Evolutionary conservation across 2,113 vertebrate species (phyloP), one percentile per base, ranked within the genome.

Genomic region (Phaethornis superciliosus): DNA sequence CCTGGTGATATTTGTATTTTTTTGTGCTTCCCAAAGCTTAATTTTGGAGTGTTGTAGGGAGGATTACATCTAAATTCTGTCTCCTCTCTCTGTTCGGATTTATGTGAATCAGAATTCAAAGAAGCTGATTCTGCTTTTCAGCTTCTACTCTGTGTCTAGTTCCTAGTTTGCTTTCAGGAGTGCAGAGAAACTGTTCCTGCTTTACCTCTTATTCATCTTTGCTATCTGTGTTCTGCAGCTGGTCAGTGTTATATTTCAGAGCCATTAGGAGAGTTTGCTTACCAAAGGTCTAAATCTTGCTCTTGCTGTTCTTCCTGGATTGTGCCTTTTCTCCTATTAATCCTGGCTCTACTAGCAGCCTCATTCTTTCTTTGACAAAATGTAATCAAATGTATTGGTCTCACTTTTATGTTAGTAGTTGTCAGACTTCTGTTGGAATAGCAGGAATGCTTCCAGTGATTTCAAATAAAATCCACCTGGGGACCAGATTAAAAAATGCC

Each of bases 151-250:
- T 15, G 71, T 33, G 27, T 76, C 35, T 35, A 4, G 60, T 74
- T 40, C 27, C 55, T 35, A 5, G 15, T 56, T 60, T 65, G 42
- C 16, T 65, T 33, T 59, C 27, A 23, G 8, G 6, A n/a, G n/a
- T 32, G 42, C 33, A 56, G 74, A 15, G 21, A 30, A 72, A 4
- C 11, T 26, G 35, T 9, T 80, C 46, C 54, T 77, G 63, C 33
- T 58, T 70, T 72, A 4, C 30, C 13, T 37, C 8, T 37, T 12
- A 12, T 55, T 84, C 23, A 7, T 80, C 84, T 89, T 67, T 77
- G 78, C 80, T 94, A 88, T 89, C 95, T 77, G 60, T 68, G 56
- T 5, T 83, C 85, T 95, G 82, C 94, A 95, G 82, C 91, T 90
- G 82, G 63, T 58, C 60, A 17, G 28, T 28, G 4, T 12, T 83